Conservation (phyloP, 2,888 invertebrate genomes). For the Amblyjoppa proteus region DNA sequence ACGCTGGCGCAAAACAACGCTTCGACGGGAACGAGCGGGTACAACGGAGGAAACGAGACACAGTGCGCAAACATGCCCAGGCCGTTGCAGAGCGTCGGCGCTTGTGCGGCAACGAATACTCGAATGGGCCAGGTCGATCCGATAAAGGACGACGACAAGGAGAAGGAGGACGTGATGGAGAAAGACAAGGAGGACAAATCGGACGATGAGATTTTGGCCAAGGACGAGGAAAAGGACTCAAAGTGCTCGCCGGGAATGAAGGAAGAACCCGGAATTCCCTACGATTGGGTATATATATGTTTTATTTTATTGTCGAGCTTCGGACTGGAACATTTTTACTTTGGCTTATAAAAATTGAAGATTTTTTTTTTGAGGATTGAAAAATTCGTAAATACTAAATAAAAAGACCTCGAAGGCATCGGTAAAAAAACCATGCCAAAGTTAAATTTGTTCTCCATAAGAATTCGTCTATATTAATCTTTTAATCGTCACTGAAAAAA, state of each 20-base stretch:
- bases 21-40: slow-evolving; percentile 68
- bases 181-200: slow-evolving; percentile 87
- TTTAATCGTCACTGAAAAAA: neutral
- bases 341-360: neutral
- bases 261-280: slow-evolving; percentile 93
- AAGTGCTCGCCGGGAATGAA: slow-evolving; percentile 86
- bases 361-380: neutral
- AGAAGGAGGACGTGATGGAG: slow-evolving; percentile 86
- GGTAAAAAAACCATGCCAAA: neutral
- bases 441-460: neutral
- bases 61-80: slow-evolving; percentile 57
- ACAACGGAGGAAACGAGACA: slow-evolving; percentile 65
- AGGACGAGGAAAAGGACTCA: slow-evolving; percentile 87
- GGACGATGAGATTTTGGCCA: slow-evolving; percentile 82
- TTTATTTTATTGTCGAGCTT: slow-evolving; percentile 8
- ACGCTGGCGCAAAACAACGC: slow-evolving; percentile 72
- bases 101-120: slow-evolving; percentile 70
- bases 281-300: slow-evolving; percentile 90
- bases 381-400: neutral
- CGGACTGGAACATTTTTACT: neutral
- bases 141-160: slow-evolving; percentile 85
- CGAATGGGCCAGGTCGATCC: slow-evolving; percentile 83
- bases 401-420: neutral
- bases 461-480: neutral
- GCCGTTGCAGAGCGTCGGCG: slow-evolving; percentile 68